Base-by-base conservation (phyloP, 2,888 invertebrate genomes). In the Zygogramma bicolorata region DNA sequence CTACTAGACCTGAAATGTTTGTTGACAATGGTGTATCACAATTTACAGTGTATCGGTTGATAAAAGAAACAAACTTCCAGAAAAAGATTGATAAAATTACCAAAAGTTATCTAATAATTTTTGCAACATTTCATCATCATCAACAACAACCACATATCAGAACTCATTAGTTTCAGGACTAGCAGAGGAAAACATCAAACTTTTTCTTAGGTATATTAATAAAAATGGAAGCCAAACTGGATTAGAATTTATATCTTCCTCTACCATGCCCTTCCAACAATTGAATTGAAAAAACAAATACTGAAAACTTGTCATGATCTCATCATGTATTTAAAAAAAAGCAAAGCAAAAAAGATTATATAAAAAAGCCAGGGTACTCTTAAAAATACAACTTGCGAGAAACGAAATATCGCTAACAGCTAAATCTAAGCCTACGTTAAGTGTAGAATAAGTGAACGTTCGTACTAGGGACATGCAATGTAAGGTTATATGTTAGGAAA, bases 401-500 rank as follows among this genome's bases (percentile, higher is more conserved):
- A 77, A 76, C 68, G 67, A 74, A 79, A 68, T 70, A 18, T 74
- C 27, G 77, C 76, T 79, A 84, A 82, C 82, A 83, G 85, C 85
- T 85, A 86, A 84, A 81, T 82, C 85, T 85, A 85, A 78, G 82
- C 82, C 84, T 85, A 86, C 82, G 81, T 85, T 84, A 85, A 83
- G 83, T 84, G 83, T 79, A 85, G 84, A 84, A 84, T 83, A 82
- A 84, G 84, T 71, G 81, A 82, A 81, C 81, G 78, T 83, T 83
- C 83, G 81, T 84, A 82, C 85, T 86, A 85, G 84, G 85, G 83
- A 81, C 86, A 86, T 86, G 86, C 86, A 86, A 85, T 84, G 84
- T 84, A 85, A 85, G 80, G 81, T 84, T 85, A 85, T 82, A 85
- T 81, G 83, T 86, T 86, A 85, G 82, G 84, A 83, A 85, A 81